Evolutionary conservation across 1,140 invertebrate species (phyloP), one percentile per base, ranked within the genome.

Genomic region (Eufriesea mexicana): DNA sequence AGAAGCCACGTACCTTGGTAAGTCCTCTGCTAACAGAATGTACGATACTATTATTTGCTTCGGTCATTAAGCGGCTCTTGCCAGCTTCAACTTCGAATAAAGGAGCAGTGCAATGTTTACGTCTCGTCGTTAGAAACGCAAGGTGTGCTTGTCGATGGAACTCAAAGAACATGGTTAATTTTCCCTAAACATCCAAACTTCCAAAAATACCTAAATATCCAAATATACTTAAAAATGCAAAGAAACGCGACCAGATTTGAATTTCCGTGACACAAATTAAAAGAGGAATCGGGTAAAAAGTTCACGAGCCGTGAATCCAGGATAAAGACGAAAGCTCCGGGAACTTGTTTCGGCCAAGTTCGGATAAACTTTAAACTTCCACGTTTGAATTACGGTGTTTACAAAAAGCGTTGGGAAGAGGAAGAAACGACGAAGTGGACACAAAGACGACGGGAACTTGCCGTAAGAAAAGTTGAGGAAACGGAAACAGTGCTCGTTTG

Each of bases 11-110:
- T 78, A 54, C 61, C 47, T n/a, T 54, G 62, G 57, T 70, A 68
- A 78, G 76, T 68, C 28, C 76, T 78, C 49, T 68, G 76, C 76
- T 78, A 78, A 78, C 76, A 78, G 49, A 78, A 68, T 47, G 35
- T 18, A 78, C 35, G 20, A 78, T 67, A 35, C 57, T 75, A n/a
- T n/a, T 78, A 68, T 78, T 78, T 78, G 76, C 76, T 45, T 57
- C 64, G 35, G 42, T 68, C 64, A 57, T 78, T 78, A 78, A 78
- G 28, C 64, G 42, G 49, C 51, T 78, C 76, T 55, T 51, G 7
- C 47, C 28, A 51, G 18, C 12, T 51, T 47, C 18, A 76, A 45
- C 59, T 51, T 16, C 47, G 59, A 49, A 49, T 51, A 64, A 64
- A 54, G 74, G 47, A 76, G 45, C 28, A 51, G 25, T 23, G 20